Conservation (phyloP, 2,888 invertebrate species). For the Drosophila subsilvestris region DNA sequence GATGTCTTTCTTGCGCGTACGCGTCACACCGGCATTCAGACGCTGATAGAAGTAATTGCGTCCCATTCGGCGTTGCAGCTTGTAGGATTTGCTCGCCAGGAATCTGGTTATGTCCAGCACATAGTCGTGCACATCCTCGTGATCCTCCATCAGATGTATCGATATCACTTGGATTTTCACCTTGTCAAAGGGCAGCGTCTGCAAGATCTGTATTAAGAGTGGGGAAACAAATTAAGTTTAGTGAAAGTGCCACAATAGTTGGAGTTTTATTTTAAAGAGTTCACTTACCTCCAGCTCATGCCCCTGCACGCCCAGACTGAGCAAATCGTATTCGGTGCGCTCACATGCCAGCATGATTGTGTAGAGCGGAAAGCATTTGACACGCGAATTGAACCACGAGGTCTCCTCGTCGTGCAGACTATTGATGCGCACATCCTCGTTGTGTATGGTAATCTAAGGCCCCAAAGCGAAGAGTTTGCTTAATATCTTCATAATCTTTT, state of each 20-base stretch:
- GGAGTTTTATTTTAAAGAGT: not conserved
- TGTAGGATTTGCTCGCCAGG: conserved; percentile 83
- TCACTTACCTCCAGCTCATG: conserved; percentile 83
- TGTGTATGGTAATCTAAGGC: conserved; percentile 84
- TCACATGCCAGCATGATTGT: conserved; percentile 92
- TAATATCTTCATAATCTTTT: not conserved
- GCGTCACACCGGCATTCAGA: conserved; percentile 74
- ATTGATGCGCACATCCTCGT: conserved; percentile 85
- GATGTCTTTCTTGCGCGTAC: conserved; percentile 83
- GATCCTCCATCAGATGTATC: conserved; percentile 83
- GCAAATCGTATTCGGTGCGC: conserved; percentile 88
- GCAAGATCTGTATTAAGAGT: conserved; percentile 76
- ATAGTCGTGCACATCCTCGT: conserved; percentile 80
- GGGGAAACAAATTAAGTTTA: conserved; percentile 1
- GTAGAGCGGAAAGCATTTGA: conserved; percentile 93
- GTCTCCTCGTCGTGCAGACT: conserved; percentile 85
- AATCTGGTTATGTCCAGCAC: conserved; percentile 83
- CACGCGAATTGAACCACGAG: conserved; percentile 88
- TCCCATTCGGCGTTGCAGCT: conserved; percentile 83
- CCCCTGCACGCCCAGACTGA: conserved; percentile 86
- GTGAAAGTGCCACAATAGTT: conserved; percentile 12
- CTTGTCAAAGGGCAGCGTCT: conserved; percentile 84
- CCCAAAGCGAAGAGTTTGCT: not conserved
- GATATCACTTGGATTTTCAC: conserved; percentile 84
- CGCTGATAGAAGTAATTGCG: conserved; percentile 84